Percentiles rank a stretch among this genome's conserved stretches.
Conservation (phyloP, 2,888 invertebrate species). For the Trachelus iudaicus region DNA sequence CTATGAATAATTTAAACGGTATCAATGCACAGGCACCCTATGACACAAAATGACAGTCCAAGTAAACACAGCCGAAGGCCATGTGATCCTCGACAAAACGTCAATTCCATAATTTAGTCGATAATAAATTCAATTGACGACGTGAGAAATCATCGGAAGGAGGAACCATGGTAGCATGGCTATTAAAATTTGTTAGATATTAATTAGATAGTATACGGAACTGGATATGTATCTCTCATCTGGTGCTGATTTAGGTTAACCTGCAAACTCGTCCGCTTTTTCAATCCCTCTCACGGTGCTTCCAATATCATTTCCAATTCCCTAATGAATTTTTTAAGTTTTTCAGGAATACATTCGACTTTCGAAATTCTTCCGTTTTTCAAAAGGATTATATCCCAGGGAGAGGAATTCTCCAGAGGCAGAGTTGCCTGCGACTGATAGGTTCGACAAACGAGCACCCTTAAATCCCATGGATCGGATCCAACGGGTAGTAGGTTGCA, state of each 20-base stretch:
- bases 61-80: constrained; percentile 42
- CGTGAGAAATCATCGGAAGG: neutral
- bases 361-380: neutral
- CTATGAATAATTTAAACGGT: constrained; percentile 62
- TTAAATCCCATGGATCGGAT: constrained; percentile 39
- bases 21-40: constrained; percentile 59
- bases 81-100: constrained; percentile 26
- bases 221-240: neutral
- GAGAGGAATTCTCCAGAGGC: neutral
- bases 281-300: neutral
- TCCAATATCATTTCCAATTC: constrained; percentile 10
- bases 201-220: neutral
- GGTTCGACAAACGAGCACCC: neutral
- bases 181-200: neutral
- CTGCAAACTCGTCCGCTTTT: neutral
- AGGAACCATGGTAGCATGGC: neutral
- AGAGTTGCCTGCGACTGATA: neutral
- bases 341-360: neutral
- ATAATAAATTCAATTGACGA: neutral
- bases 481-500: constrained; percentile 20
- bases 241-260: neutral
- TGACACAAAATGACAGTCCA: constrained; percentile 63
- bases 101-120: neutral
- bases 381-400: neutral
- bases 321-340: constrained; percentile 12